A percentile compares a stretch with the other conserved stretches of the same genome.
Evolutionary conservation across 2,113 vertebrate species (phyloP).

Genomic region (Lycaon pictus): DNA sequence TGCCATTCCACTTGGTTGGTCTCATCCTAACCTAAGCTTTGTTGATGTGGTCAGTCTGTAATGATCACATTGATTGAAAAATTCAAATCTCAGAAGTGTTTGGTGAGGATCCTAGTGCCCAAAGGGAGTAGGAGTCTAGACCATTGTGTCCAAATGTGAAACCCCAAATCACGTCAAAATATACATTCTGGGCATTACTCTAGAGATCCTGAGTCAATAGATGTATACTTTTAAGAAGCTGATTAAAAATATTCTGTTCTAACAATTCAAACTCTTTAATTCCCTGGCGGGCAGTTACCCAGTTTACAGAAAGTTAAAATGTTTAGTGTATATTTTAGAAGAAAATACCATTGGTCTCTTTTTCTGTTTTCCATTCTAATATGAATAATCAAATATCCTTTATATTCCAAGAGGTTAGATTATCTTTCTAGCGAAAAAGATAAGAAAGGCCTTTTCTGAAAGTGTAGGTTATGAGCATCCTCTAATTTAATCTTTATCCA

Average conservation of each 20-base stretch:
- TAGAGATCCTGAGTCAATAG: slow-evolving; percentile 31
- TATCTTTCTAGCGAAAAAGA: slow-evolving; percentile 10
- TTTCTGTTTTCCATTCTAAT: slow-evolving; percentile 24
- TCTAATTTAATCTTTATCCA: neutral
- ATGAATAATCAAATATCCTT: neutral
- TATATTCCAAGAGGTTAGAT: slow-evolving; percentile 21
- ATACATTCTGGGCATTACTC: neutral
- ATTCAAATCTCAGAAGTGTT: slow-evolving; percentile 30
- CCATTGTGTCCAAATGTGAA: neutral
- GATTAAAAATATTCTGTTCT: slow-evolving; percentile 50
- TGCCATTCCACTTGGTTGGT: slow-evolving; percentile 14
- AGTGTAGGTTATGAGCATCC: neutral
- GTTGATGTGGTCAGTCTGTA: slow-evolving; percentile 19
- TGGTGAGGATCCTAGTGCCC: slow-evolving; percentile 21
- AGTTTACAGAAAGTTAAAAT: neutral
- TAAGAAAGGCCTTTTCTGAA: neutral
- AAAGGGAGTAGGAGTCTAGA: neutral
- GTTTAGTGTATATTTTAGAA: neutral
- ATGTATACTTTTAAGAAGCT: slow-evolving; percentile 9
- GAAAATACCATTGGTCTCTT: neutral
- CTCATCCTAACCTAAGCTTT: slow-evolving; percentile 3
- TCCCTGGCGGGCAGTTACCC: neutral
- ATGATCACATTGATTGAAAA: slow-evolving; percentile 9
- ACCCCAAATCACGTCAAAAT: neutral
- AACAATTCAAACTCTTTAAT: neutral